Evolutionary conservation across 2,113 vertebrate species (phyloP).

Genomic region (Dicaeum eximium): DNA sequence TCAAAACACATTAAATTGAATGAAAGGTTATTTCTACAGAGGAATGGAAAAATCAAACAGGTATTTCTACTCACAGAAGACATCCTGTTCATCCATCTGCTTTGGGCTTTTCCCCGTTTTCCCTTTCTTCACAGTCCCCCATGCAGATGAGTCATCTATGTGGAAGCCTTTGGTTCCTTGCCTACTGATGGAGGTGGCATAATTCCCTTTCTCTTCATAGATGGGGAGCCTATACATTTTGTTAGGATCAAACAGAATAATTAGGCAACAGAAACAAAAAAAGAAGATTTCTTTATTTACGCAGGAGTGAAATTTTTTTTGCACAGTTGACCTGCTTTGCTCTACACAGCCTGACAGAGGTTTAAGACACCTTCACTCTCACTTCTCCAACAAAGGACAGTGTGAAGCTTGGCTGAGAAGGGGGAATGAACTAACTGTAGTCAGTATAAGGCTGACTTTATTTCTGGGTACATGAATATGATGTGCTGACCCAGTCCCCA

Average conservation of each 20-base stretch:
- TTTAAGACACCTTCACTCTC: background rate
- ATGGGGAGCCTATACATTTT: background rate
- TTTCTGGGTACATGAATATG: background rate
- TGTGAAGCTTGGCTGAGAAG: background rate
- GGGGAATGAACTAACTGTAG: background rate
- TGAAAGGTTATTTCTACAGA: background rate
- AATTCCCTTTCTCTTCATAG: background rate
- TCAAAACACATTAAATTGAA: background rate
- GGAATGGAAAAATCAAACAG: background rate
- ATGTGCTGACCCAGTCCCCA: background rate
- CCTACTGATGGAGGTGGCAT: background rate
- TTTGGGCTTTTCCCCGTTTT: background rate
- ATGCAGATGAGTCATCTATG: fast-evolving
- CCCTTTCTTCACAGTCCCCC: background rate
- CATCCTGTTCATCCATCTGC: background rate
- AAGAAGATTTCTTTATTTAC: background rate
- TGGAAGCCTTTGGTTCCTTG: background rate
- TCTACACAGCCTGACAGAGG: background rate
- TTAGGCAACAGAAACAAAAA: background rate
- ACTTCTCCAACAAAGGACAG: background rate
- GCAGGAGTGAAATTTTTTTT: background rate
- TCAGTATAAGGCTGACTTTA: background rate
- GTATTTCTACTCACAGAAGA: background rate
- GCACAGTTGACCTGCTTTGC: background rate
- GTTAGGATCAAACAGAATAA: background rate